Percentiles rank a stretch among this genome's conserved stretches.
phyloP scores from a whole-genome alignment of 2,888 invertebrate species.

The Polydrusus pterygomalis region DNA sequence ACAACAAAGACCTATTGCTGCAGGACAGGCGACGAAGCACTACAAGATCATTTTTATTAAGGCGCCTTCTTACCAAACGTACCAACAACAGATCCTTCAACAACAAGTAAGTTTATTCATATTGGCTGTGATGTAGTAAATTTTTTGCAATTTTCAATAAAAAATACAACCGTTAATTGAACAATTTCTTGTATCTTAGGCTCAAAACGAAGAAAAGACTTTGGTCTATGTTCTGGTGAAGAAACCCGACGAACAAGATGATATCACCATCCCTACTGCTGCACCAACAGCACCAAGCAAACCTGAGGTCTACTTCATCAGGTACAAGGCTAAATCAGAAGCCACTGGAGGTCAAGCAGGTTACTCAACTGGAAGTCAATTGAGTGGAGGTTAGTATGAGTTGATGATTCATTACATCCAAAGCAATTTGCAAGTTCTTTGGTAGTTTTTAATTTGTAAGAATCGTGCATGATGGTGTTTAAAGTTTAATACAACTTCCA shows the following conservation, averaged over 20 bases:
- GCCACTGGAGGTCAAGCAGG: conserved; percentile 67
- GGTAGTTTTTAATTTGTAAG: no score
- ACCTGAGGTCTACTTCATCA: conserved; percentile 93
- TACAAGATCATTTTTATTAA: conserved; percentile 95
- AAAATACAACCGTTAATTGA: no score
- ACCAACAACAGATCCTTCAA: conserved; percentile 52
- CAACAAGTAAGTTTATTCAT: conserved; percentile 50
- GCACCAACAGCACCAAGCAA: conserved; percentile 90
- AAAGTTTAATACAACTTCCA: no score
- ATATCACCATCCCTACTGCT: conserved; percentile 85
- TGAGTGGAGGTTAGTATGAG: conserved; percentile 25
- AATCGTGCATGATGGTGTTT: no score
- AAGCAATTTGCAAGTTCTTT: no score
- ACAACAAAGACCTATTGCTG: conserved; percentile 77
- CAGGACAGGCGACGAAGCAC: conserved; percentile 86
- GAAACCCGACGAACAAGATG: conserved; percentile 89
- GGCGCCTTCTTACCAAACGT: conserved; percentile 82
- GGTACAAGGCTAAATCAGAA: conserved; percentile 84
- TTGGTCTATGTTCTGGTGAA: conserved; percentile 91
- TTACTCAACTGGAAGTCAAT: conserved; percentile 52
- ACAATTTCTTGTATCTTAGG: conserved; percentile 60
- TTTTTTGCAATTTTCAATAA: no score
- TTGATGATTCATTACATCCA: background rate
- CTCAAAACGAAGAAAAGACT: conserved; percentile 90
- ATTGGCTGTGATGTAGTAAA: no score